Base-by-base conservation (phyloP, 2,113 vertebrate genomes). In the Gymnorhina tibicen region DNA sequence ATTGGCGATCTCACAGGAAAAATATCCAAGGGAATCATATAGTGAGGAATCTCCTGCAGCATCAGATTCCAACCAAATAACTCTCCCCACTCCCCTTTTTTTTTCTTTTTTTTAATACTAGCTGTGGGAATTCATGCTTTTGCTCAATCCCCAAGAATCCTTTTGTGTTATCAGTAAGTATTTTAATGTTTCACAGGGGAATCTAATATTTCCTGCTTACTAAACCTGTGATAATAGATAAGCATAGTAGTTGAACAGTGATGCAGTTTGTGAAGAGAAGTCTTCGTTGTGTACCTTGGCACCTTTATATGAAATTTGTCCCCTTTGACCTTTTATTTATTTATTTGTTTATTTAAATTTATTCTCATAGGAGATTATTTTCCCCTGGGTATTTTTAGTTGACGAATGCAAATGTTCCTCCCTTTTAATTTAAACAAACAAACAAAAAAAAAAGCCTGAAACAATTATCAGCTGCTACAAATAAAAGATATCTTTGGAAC, bases 151-250 rank as follows among this genome's bases (percentile, higher is more conserved):
- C 22, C 85, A 62, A 77, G 50, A 95, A 96, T 91, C 88, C 23
- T 77, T 82, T 72, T 73, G 67, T 83, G 32, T 93, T 83, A 88
- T 88, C 91, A 86, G 79, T 95, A 92, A 80, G 94, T 73, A 70
- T 86, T 93, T 63, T 74, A 81, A 73, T 81, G 64, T 81, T 91
- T 94, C 91, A 72, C 82, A 37, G 62, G 62, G 87, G 82, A 90
- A 68, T 96, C 82, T 69, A n/a, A 12, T 80, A 53, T 91, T 93
- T 96, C 74, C 75, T 95, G 85, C 82, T 87, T 60, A 23, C 75
- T 85, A 88, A 87, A 93, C 85, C 85, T 93, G 70, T 44, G 78
- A 50, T 52, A 64, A 76, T 49, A 91, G 88, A 97, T 91, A 92
- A 96, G 59, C 27, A 4, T 9, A 30, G 35, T 14, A 55, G 15